Percentiles rank a stretch among this genome's conserved stretches.
Evolutionary conservation across 2,797 vertebrate genomes (phyloP).

Genomic region (Remorina albescens): DNA sequence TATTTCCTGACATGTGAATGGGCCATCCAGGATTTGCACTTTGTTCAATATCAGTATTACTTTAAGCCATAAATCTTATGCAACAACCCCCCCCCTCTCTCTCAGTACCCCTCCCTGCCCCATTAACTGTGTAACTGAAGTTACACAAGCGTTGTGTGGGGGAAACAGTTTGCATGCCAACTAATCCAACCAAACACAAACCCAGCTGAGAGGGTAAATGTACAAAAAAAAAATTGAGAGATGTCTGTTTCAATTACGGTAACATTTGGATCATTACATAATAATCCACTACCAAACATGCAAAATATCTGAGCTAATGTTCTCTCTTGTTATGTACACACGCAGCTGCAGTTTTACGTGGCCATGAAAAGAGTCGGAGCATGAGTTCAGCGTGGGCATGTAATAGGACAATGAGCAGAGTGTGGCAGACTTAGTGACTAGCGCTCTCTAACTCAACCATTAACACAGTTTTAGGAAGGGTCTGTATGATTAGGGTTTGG

Average conservation of each 20-base stretch:
- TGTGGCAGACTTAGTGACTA: neutral
- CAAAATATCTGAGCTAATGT: conserved; percentile 71
- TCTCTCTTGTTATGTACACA: conserved; percentile 48
- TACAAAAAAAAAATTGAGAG: conserved; percentile 64
- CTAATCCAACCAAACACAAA: conserved; percentile 78
- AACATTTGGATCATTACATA: conserved; percentile 80
- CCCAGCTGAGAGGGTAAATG: conserved; percentile 53
- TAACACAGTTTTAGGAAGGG: neutral
- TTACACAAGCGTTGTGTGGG: conserved; percentile 78
- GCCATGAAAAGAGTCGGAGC: conserved; percentile 43
- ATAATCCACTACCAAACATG: conserved; percentile 71
- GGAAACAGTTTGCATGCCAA: conserved; percentile 78
- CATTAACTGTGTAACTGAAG: conserved; percentile 68
- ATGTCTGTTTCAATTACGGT: conserved; percentile 80
- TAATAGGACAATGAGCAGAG: conserved; percentile 10
- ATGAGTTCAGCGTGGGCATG: conserved; percentile 9
- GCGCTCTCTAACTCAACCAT: neutral
- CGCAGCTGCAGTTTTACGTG: conserved; percentile 54
- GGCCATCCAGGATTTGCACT: conserved; percentile 59
- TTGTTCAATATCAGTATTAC: conserved; percentile 71
- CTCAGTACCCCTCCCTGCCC: conserved; percentile 47
- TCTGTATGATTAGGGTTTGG: neutral
- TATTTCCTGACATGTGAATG: conserved; percentile 60
- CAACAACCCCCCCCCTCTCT: conserved; percentile 53
- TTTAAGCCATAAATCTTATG: conserved; percentile 78